Evolutionary conservation across 1,140 invertebrate genomes (phyloP), one percentile per base, ranked within the genome.

Genomic region (Bursaphelenchus mucronatus): DNA sequence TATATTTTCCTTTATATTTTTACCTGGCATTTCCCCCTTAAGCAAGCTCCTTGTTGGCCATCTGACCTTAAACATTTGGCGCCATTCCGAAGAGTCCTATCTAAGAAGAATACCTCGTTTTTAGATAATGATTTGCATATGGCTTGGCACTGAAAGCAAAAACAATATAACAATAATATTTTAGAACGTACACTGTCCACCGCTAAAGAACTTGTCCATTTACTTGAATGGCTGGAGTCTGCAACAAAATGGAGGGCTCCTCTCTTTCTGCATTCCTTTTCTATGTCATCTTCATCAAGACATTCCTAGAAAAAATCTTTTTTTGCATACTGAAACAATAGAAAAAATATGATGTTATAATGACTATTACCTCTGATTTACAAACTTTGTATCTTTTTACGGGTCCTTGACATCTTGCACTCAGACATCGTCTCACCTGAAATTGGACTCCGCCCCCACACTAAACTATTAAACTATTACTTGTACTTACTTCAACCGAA

Each of bases 21-120:
- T 67, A 71, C 67, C 73, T 50, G 53, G 64, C 62, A 75, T 44
- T 61, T 73, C 41, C 73, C 71, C 46, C 8, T 46, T 15, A 63
- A 69, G 73, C 49, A 74, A 41, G 45, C 45, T 21, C 19, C 73
- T 52, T 30, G 49, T 52, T 59, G 13, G n/a, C 76, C 88, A 87
- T 71, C 89, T 88, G 70, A 88, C 86, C 70, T 90, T 90, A 81
- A 89, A 90, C 86, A 90, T 88, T 74, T 90, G 88, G 63, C 88
- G 85, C 8, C 87, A 86, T 15, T 87, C 88, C 40, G 89, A 87
- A 87, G 72, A 89, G 17, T 45, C 8, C 15, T 19, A 13, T 51
- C 47, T 13, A 71, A 30, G 11, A 54, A 10, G 6, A 11, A 51
- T n/a, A 71, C 51, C 57, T 41, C 17, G 11, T 45, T 30, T 13